phyloP scores from a whole-genome alignment of 1,140 invertebrate species.

The Eupristina koningsbergeri region DNA sequence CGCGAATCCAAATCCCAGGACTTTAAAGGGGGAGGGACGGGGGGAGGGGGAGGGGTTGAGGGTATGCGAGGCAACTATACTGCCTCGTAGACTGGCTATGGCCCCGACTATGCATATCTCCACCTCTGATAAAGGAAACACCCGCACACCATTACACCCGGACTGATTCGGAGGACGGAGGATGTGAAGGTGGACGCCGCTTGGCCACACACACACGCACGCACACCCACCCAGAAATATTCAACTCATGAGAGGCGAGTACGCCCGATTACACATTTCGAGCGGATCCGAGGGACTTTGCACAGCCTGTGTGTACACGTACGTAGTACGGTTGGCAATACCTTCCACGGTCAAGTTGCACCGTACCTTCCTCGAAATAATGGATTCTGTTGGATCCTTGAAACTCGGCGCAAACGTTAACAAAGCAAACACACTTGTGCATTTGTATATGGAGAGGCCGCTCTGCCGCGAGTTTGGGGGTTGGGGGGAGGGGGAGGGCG shows the following conservation, averaged over 20 bases:
- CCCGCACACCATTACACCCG: background rate
- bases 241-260: slow-evolving; percentile 12
- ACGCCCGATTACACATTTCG: slow-evolving; percentile 21
- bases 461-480: background rate
- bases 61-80: background rate
- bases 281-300: background rate
- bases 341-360: slow-evolving; percentile 26
- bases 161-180: slow-evolving; percentile 1
- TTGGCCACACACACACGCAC: background rate
- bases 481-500: background rate
- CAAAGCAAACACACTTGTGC: slow-evolving; percentile 36
- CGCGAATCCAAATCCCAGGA: too few species aligned
- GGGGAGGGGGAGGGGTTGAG: too few species aligned
- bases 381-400: slow-evolving; percentile 40
- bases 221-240: background rate
- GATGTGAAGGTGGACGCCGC: background rate
- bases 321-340: background rate
- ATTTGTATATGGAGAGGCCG: background rate
- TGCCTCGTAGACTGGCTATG: background rate
- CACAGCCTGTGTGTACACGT: background rate
- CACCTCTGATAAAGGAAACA: background rate
- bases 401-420: slow-evolving; percentile 20
- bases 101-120: background rate
- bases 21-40: background rate
- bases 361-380: slow-evolving; percentile 20